Evolutionary conservation across 2,797 vertebrate species (phyloP), one percentile per base, ranked within the genome.

Genomic region (Cebuella pygmaea): DNA sequence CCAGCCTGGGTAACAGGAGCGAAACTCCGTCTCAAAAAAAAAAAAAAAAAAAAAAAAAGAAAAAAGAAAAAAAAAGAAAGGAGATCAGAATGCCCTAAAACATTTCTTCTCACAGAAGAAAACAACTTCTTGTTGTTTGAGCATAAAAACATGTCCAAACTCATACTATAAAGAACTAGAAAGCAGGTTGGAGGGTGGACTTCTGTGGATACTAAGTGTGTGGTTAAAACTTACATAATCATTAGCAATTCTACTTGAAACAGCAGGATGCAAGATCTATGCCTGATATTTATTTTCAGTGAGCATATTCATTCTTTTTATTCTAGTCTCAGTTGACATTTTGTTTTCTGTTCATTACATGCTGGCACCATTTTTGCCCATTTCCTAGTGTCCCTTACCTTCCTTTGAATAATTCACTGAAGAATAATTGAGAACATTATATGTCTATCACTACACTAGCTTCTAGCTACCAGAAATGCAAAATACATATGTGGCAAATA

Each of bases 351-450:
- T 46, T 30, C 10, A 39, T 7, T 67, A 44, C 8, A 30, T 74
- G 8, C 72, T 81, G 41, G 20, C 2, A 76, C 2, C 3, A 36
- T 74, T 94, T 83, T 78, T 50, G 55, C 12, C 33, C 41, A 2
- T 87, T 3, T 55, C n/a, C 59, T 64, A n/a, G 2, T 41, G 22
- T 61, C 46, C 13, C 89, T 13, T 89, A 26, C 15, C 11, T 75
- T 82, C 46, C 19, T 84, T 84, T 88, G 44, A 55, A 76, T n/a
- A 64, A 70, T 88, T 95, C 24, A 72, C 10, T 36, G 26, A 91
- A 72, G 14, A 86, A 46, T 59, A 88, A 33, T 52, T 83, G 26
- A 95, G 75, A 90, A 94, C 84, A 5, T 83, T 92, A 17, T 92
- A 4, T 14, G 1, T 6, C 14, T 4, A 36, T 92, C 7, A 48